Evolutionary conservation across 2,113 vertebrate species (phyloP), one percentile per base, ranked within the genome.

Genomic region (Felis catus): DNA sequence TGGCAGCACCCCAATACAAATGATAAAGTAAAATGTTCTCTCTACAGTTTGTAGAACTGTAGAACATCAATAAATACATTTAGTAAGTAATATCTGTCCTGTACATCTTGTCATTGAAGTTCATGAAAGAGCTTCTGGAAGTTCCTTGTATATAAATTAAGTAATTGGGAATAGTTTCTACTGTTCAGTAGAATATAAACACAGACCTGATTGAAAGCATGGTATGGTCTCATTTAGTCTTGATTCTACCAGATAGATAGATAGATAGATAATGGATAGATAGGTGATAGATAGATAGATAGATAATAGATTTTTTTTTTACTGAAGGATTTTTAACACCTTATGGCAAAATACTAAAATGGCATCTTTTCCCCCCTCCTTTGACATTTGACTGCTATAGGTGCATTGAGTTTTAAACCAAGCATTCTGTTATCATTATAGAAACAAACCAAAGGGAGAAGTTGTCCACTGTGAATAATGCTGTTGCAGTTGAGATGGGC

Each of bases 21-120:
- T 92, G 51, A 94, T 84, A 84, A 94, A 86, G n/a, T 74, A 63
- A 86, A 93, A 80, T 76, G 85, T 78, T 95, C 86, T 96, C 21
- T 94, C n/a, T 53, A n/a, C 12, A 95, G 55, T 68, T 41, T 94
- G 21, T 58, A 84, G 33, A 87, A 63, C 45, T 61, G 19, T 66
- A 73, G 12, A 90, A 41, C 27, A 92, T 74, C 31, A 94, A 65
- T 74, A 92, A 95, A 88, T 31, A 68, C 4, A 19, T 65, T 55
- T 65, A 90, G 27, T 82, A 86, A 91, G 78, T 80, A 87, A 65
- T 41, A 48, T 76, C 80, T 91, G 66, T 89, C 63, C 58, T 97
- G 3, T 31, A 51, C 8, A 85, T n/a, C 12, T 91, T 92, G n/a
- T 29, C 23, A 61, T 15, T 74, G 15, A 16, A 92, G 95, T 82